Evolutionary conservation across 1,140 invertebrate genomes (phyloP).

Genomic region (Popillia japonica): DNA sequence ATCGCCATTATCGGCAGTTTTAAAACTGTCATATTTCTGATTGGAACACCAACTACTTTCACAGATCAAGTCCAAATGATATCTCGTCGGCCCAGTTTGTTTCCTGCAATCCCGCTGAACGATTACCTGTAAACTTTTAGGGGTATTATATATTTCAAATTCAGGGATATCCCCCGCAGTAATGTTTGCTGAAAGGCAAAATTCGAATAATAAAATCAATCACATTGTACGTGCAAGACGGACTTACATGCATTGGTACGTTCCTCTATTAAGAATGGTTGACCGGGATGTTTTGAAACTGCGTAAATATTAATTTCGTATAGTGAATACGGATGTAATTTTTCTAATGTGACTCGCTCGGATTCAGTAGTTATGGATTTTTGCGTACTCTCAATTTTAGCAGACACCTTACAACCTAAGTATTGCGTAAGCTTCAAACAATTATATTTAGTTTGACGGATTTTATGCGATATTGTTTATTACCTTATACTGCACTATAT

Average conservation of each 20-base stretch:
- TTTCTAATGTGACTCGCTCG: not conserved
- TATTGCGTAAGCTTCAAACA: not conserved
- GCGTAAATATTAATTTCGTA: not conserved
- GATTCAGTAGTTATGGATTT: not conserved
- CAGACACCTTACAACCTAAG: not conserved
- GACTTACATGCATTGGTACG: not conserved
- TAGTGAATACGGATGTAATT: not conserved
- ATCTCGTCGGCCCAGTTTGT: not conserved
- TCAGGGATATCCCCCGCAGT: not conserved
- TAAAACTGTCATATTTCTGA: too few relatives aligned
- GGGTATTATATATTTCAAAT: too few relatives aligned
- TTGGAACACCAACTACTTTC: not conserved
- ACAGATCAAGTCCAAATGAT: not conserved
- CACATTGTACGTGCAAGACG: too few relatives aligned
- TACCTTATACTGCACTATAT: not conserved
- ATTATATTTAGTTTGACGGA: not conserved
- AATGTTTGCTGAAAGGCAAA: not conserved
- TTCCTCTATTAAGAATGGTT: too few relatives aligned
- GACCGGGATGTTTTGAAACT: too few relatives aligned
- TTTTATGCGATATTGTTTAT: not conserved
- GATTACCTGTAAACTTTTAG: too few relatives aligned
- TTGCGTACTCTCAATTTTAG: not conserved
- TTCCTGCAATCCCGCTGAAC: not conserved
- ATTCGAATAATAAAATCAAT: not conserved
- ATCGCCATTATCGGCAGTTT: too few relatives aligned